Base-by-base conservation (phyloP, 2,888 invertebrate species). In the Spilosoma lubricipeda region DNA sequence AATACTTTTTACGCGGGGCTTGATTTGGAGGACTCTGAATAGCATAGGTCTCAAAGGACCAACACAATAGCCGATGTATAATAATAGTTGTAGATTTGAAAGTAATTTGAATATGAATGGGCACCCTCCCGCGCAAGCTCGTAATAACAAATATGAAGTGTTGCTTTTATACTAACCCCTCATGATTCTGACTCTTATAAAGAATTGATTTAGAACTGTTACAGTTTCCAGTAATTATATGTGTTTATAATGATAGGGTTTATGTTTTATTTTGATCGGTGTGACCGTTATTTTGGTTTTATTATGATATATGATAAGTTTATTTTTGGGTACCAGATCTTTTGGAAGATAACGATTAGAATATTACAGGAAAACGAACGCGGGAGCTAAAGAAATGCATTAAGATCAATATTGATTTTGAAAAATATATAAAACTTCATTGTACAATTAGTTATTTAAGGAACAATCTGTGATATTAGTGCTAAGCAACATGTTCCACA, bases 11-110 rank as follows among this genome's bases (percentile, higher is more conserved):
- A 92, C 91, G 91, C 87, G 89, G 92, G 90, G 92, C 89, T 89
- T 89, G 92, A 92, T 94, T 93, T 92, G 92, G 91, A 95, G 95
- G 95, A 94, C 94, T 87, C 88, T 80, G 85, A 93, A 95, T 94
- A 93, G 93, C 92, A 94, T 94, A 93, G 93, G 93, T 94, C 95
- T 93, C 95, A 84, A 90, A 93, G 95, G 95, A 95, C 91, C 86
- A 78, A 90, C 91, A 95, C 94, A 95, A 95, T 94, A 92, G 91
- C 84, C 85, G 83, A 87, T 89, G 92, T 89, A 93, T 95, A 95
- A 95, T 95, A 95, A 95, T 95, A 95, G 95, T 95, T 94, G 94
- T 95, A 94, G 94, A 95, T 95, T 95, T 94, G 94, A 94, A 92
- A 94, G 93, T 93, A 90, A 95, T 95, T 95, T 95, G 93, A 95